These are phyloP conservation scores for Patella vulgata DNA, from an alignment of 1,140 invertebrate genomes.

Conservation along the genomic window DNA sequence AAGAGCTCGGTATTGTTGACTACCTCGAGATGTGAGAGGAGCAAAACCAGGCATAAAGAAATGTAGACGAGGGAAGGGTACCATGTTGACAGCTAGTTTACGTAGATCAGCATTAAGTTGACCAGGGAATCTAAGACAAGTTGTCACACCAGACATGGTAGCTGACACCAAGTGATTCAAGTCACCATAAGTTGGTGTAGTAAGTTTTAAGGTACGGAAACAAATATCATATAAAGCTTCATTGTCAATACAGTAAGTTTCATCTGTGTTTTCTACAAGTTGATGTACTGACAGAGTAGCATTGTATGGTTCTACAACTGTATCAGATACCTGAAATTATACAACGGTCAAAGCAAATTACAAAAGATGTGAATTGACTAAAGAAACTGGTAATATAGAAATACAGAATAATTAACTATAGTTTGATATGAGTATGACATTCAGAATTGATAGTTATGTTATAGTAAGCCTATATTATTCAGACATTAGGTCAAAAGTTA, in stretches of 20 bases:
- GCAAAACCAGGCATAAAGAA: conserved; percentile 91
- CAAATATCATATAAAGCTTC: conserved; percentile 95
- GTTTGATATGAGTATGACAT: no score
- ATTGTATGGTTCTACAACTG: conserved; percentile 73
- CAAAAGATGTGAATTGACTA: no score
- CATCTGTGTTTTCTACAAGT: conserved; percentile 80
- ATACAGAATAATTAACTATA: no score
- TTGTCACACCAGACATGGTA: conserved; percentile 83
- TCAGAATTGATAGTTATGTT: no score
- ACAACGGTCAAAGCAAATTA: no score
- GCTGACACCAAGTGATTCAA: conserved; percentile 73
- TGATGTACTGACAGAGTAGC: conserved; percentile 81
- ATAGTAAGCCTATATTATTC: no score
- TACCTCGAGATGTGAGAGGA: conserved; percentile 73
- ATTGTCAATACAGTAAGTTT: conserved; percentile 73
- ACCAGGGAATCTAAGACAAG: conserved; percentile 82
- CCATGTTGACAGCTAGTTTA: conserved; percentile 97
- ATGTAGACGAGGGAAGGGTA: conserved; percentile 91
- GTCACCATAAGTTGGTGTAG: conserved; percentile 72
- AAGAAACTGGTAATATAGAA: no score
- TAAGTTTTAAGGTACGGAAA: conserved; percentile 89
- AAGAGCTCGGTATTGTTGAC: conserved; percentile 67
- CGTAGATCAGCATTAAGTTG: conserved; percentile 91
- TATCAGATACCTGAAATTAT: conserved; percentile 69
- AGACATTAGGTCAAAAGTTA: no score